Conservation (phyloP, 2,888 invertebrate genomes). For the Macropis europaea region DNA sequence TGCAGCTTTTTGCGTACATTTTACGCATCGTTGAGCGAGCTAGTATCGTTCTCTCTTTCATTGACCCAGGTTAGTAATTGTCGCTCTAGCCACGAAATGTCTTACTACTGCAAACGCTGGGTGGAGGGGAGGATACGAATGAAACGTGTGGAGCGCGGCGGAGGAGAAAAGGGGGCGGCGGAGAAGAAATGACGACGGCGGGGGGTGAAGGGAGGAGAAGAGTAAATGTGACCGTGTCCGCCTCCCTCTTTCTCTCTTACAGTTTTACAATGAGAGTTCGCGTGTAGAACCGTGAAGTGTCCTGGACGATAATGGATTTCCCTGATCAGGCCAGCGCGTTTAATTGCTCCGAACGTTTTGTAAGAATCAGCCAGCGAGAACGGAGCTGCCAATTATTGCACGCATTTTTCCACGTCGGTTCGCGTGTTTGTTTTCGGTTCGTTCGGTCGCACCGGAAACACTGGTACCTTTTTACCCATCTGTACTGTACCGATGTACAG, state of each 20-base stretch:
- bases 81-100: constrained; percentile 47
- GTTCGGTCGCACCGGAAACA: too few species aligned
- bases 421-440: background rate
- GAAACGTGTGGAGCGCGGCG: background rate
- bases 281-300: constrained; percentile 37
- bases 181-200: background rate
- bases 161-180: background rate
- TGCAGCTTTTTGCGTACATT: constrained; percentile 23
- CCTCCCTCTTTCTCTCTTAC: background rate
- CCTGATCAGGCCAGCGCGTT: constrained; percentile 29
- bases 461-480: too few species aligned
- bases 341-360: constrained; percentile 33
- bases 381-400: background rate
- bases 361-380: constrained; percentile 11
- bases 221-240: constrained; percentile 2
- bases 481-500: too few species aligned
- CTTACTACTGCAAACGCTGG: constrained; percentile 3
- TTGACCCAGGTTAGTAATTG: constrained; percentile 60
- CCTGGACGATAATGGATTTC: constrained; percentile 56
- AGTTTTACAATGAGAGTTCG: constrained; percentile 26
- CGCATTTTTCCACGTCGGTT: background rate
- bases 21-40: constrained; percentile 23
- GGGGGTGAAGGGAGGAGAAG: background rate
- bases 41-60: constrained; percentile 33
- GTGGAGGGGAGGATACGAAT: constrained; percentile 1